These are phyloP conservation scores for Hydrophis major DNA, from an alignment of 2,797 vertebrate species.

Conservation along the genomic window DNA sequence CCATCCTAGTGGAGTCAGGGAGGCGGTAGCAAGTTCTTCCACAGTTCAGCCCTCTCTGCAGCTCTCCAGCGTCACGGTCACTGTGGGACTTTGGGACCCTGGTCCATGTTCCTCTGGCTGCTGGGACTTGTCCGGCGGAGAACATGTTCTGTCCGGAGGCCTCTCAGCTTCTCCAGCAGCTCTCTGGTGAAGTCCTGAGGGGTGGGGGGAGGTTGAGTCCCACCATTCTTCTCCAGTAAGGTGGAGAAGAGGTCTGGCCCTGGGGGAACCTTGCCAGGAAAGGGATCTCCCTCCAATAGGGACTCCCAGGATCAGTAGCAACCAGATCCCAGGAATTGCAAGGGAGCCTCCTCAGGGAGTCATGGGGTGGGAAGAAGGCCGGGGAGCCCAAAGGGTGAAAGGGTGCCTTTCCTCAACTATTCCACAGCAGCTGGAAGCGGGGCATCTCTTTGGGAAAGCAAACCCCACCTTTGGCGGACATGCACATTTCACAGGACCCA, in stretches of 20 bases:
- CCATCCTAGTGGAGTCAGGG: background rate
- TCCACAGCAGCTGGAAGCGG: background rate
- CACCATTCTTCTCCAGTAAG: background rate
- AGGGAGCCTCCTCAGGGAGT: background rate
- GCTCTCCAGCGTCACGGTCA: background rate
- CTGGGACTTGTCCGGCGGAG: constrained; percentile 28
- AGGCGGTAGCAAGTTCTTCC: background rate
- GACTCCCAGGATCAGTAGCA: background rate
- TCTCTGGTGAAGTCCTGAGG: constrained; percentile 57
- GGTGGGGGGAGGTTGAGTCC: background rate
- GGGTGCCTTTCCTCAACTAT: background rate
- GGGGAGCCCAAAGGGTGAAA: background rate
- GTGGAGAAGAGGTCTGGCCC: background rate
- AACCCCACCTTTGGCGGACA: background rate
- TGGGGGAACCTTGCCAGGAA: background rate
- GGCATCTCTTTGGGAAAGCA: background rate
- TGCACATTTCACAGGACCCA: background rate
- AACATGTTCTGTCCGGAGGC: constrained; percentile 62
- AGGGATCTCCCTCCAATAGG: background rate
- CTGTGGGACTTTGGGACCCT: background rate
- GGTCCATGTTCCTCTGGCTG: background rate
- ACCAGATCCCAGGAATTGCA: background rate
- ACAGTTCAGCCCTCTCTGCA: background rate
- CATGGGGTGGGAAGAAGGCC: background rate
- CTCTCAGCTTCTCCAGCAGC: constrained; percentile 55